These are phyloP conservation scores for Cygnus buccinator DNA, from an alignment of 2,113 vertebrate species.

Conservation along the genomic window DNA sequence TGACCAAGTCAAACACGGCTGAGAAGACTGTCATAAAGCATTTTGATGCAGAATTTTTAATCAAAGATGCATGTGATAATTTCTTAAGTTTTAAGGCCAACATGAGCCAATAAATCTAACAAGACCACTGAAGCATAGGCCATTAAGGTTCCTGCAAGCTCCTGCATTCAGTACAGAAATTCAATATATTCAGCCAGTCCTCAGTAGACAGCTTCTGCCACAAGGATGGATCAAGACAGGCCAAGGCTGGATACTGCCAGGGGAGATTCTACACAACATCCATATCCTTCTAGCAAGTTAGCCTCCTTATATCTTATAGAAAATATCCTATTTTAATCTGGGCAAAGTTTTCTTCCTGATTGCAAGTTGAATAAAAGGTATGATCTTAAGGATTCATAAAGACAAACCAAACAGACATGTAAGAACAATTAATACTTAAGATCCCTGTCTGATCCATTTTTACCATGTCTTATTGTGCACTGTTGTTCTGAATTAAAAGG, in stretches of 20 bases:
- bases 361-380: not conserved
- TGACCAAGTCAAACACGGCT: not conserved
- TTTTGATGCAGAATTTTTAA: not conserved
- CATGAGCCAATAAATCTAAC: not conserved
- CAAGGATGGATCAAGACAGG: not conserved
- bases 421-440: not conserved
- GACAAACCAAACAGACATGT: not conserved
- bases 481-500: not conserved
- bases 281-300: not conserved
- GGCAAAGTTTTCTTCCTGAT: not conserved
- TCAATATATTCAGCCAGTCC: not conserved
- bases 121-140: not conserved
- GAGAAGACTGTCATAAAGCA: not conserved
- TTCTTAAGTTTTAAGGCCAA: not conserved
- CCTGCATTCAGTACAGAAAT: not conserved
- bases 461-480: not conserved
- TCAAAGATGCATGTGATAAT: not conserved
- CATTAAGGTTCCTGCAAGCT: not conserved
- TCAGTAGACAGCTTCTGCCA: not conserved
- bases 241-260: not conserved
- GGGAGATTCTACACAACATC: not conserved
- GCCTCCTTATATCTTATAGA: not conserved
- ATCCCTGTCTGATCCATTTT: not conserved
- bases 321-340: not conserved
- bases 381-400: not conserved